These are phyloP conservation scores for Psittacula echo DNA, from an alignment of 2,797 vertebrate species.

Conservation along the genomic window DNA sequence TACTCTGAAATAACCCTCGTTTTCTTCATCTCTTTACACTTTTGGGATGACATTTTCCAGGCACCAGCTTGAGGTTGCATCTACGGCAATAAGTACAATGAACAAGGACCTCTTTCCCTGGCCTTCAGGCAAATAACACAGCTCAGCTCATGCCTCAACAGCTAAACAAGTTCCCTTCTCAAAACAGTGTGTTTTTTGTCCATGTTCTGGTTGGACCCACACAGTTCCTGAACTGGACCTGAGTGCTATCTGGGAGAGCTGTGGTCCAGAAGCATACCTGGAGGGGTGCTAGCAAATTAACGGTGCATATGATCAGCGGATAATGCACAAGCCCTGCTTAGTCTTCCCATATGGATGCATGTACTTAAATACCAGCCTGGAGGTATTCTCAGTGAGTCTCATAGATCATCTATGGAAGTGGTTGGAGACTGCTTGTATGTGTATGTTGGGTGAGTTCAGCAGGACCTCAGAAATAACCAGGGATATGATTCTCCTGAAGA, in stretches of 20 bases:
- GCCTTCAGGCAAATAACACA: not conserved
- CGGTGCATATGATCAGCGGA: not conserved
- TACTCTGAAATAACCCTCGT: not conserved
- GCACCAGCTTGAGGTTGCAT: not conserved
- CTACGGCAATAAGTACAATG: not conserved
- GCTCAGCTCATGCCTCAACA: not conserved
- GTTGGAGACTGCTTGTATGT: not conserved
- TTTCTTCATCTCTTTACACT: not conserved
- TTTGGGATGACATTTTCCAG: not conserved
- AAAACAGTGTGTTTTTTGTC: not conserved
- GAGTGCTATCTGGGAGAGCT: not conserved
- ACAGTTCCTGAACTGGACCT: not conserved
- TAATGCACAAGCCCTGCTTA: not conserved
- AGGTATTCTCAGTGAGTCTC: not conserved
- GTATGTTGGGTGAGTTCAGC: not conserved
- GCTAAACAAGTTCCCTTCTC: not conserved
- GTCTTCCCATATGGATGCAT: not conserved
- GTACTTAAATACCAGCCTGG: not conserved
- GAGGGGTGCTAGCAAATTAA: not conserved
- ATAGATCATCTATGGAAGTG: not conserved
- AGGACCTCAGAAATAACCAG: not conserved
- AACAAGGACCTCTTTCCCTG: not conserved
- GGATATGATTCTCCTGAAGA: not conserved
- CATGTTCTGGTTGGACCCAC: rapidly evolving
- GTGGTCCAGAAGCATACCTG: not conserved